Evolutionary conservation across 1,140 invertebrate species (phyloP).

Genomic region (Pomacea maculata): DNA sequence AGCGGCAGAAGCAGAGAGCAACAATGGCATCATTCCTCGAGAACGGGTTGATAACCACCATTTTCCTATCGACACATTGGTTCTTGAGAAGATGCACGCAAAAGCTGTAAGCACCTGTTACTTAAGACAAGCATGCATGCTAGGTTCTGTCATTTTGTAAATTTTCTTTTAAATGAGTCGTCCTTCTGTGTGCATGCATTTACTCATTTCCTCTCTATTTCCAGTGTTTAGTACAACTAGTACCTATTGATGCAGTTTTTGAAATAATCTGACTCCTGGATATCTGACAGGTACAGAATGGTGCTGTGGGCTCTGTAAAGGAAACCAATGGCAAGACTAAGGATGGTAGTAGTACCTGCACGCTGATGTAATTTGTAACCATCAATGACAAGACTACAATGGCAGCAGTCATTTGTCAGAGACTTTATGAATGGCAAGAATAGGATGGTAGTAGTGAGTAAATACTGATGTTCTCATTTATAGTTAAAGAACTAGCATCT

Average conservation of each 20-base stretch:
- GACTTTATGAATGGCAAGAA: too few relatives aligned
- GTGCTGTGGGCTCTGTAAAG: background rate
- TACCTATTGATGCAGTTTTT: background rate
- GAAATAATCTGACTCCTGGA: background rate
- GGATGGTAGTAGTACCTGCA: slow-evolving; percentile 15
- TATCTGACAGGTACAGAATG: background rate
- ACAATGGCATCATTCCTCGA: slow-evolving; percentile 49
- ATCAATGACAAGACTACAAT: background rate
- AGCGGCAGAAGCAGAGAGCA: slow-evolving; percentile 43
- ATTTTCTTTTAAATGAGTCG: background rate
- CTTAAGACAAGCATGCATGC: background rate
- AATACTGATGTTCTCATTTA: too few relatives aligned
- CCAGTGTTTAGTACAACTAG: background rate
- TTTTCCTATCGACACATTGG: slow-evolving; percentile 31
- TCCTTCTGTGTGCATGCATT: background rate
- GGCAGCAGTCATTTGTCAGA: too few relatives aligned
- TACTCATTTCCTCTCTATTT: background rate
- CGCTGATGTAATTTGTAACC: slow-evolving; percentile 9
- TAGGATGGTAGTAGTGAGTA: too few relatives aligned
- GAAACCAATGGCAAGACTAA: slow-evolving; percentile 1
- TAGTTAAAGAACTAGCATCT: too few relatives aligned
- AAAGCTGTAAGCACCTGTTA: slow-evolving; percentile 15
- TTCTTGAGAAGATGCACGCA: slow-evolving; percentile 17
- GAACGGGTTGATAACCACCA: slow-evolving; percentile 46
- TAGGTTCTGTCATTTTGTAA: background rate